Evolutionary conservation across 2,797 vertebrate genomes (phyloP).

Genomic region (Argyrosomus regius): DNA sequence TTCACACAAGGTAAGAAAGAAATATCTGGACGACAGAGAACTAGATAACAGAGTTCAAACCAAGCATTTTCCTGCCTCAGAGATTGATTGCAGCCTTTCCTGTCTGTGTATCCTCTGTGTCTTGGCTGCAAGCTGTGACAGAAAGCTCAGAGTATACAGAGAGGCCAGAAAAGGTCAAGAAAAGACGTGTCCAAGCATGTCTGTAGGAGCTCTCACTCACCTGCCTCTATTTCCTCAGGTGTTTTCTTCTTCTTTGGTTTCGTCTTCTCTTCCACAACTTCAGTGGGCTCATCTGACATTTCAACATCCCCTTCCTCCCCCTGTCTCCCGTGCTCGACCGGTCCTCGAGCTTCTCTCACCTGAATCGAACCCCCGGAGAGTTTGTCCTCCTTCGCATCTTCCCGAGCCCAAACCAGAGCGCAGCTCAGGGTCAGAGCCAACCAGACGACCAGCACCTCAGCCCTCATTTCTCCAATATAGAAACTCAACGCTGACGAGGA

Average conservation of each 20-base stretch:
- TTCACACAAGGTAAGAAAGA: background rate
- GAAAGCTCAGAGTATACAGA: slow-evolving; percentile 12
- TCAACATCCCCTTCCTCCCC: slow-evolving; percentile 7
- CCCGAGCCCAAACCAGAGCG: slow-evolving; percentile 20
- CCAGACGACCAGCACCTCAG: slow-evolving; percentile 49
- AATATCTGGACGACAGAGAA: background rate
- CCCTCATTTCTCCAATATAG: slow-evolving; percentile 62
- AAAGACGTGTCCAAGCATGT: background rate
- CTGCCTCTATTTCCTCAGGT: slow-evolving; percentile 81
- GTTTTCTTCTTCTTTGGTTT: slow-evolving; percentile 83
- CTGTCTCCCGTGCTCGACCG: background rate
- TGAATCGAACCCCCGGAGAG: slow-evolving; percentile 14
- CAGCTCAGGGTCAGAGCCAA: slow-evolving; percentile 51
- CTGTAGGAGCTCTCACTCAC: slow-evolving; percentile 56
- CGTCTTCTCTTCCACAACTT: slow-evolving; percentile 24
- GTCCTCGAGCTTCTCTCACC: slow-evolving; percentile 35
- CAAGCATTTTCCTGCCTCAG: slow-evolving; percentile 25
- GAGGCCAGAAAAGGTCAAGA: slow-evolving; percentile 20
- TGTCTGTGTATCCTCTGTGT: slow-evolving; percentile 25
- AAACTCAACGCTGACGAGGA: background rate
- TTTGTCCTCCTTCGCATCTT: slow-evolving; percentile 2
- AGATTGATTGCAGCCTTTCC: slow-evolving; percentile 56
- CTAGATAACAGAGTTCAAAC: slow-evolving; percentile 39
- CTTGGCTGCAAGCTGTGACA: slow-evolving; percentile 25
- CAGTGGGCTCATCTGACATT: slow-evolving; percentile 70